Evolutionary conservation across 2,113 vertebrate genomes (phyloP).

Genomic region (Mormyrus lacerda): DNA sequence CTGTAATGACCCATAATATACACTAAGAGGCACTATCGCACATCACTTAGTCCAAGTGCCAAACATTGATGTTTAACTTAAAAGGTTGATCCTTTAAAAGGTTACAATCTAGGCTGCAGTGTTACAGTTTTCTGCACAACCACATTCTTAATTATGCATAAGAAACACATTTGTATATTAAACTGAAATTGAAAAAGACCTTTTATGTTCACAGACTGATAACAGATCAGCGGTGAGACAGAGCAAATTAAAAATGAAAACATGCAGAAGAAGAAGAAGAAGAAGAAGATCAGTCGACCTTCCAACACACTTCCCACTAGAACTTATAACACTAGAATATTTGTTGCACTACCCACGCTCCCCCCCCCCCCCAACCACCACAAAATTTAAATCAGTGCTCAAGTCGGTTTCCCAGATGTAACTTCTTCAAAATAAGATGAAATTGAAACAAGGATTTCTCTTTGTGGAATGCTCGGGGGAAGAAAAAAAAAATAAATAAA

Average conservation of each 20-base stretch:
- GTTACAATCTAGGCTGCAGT: not conserved
- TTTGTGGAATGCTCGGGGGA: not conserved
- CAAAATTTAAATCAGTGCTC: not conserved
- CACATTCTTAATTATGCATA: not conserved
- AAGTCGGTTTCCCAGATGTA: not conserved
- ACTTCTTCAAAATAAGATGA: constrained; percentile 4
- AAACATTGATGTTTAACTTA: not conserved
- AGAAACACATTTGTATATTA: not conserved
- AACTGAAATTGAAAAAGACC: not conserved
- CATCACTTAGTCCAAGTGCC: not conserved
- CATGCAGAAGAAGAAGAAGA: no score
- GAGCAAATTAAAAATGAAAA: not conserved
- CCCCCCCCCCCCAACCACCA: not conserved
- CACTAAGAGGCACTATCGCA: not conserved
- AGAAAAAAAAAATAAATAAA: not conserved
- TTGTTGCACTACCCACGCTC: not conserved
- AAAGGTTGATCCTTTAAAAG: not conserved
- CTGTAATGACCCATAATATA: not conserved
- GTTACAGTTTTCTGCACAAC: not conserved
- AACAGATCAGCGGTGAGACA: not conserved
- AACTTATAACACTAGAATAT: not conserved
- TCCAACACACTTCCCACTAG: not conserved
- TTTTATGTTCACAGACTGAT: not conserved
- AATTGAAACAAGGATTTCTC: not conserved
- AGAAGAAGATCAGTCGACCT: not conserved